These are phyloP conservation scores for Craniophora ligustri DNA, from an alignment of 2,888 invertebrate species.

Conservation along the genomic window DNA sequence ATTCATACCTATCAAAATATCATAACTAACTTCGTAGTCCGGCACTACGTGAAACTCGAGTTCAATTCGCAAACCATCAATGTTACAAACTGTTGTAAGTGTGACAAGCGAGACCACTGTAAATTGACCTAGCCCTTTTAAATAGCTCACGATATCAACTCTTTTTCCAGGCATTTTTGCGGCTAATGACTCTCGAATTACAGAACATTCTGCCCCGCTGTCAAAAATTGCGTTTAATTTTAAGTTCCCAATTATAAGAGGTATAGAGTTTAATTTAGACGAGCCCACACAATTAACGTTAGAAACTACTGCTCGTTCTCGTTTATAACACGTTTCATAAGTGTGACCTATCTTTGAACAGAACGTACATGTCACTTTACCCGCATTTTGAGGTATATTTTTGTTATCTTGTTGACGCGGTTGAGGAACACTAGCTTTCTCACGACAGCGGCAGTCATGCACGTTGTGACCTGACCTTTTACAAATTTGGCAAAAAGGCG, in stretches of 20 bases:
- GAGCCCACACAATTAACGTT: too few species aligned
- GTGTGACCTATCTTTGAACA: conserved; percentile 11
- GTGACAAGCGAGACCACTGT: conserved; percentile 30
- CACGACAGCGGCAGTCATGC: too few species aligned
- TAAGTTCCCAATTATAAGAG: too few species aligned
- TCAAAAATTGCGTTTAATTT: too few species aligned
- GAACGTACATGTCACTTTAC: conserved; percentile 1
- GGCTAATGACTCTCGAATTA: conserved; percentile 51
- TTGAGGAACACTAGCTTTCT: too few species aligned
- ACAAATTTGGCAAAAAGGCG: conserved; percentile 29
- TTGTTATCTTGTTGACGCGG: too few species aligned
- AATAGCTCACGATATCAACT: conserved; percentile 22
- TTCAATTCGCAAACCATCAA: conserved; percentile 39
- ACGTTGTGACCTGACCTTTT: too few species aligned
- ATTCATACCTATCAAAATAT: conserved; percentile 43
- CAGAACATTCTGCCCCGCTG: conserved; percentile 57
- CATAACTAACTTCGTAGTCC: conserved; percentile 35
- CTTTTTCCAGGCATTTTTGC: conserved; percentile 47
- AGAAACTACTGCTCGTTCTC: too few species aligned
- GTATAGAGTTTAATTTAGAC: too few species aligned
- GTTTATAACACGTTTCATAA: conserved; percentile 11
- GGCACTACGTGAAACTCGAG: conserved; percentile 46
- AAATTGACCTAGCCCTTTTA: conserved; percentile 48
- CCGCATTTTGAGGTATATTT: too few species aligned
- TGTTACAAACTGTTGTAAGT: conserved; percentile 24